phyloP scores from a whole-genome alignment of 2,888 invertebrate species.

The Diloba caeruleocephala region DNA sequence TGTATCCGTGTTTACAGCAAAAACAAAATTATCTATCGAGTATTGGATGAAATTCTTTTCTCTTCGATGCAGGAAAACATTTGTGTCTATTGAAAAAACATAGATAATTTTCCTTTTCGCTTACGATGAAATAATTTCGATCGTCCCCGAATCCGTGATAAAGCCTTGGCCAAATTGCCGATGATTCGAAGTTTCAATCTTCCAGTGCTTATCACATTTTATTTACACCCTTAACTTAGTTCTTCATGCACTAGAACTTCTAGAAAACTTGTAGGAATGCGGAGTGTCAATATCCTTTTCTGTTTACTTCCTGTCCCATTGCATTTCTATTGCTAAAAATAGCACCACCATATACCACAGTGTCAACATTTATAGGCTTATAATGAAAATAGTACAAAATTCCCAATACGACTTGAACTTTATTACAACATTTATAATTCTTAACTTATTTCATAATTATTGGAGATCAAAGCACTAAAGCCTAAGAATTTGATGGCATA shows the following conservation, averaged over 20 bases:
- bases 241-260: slow-evolving; percentile 6
- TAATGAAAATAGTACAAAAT: slow-evolving; percentile 26
- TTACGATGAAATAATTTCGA: no score
- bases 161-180: not conserved
- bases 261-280: not conserved
- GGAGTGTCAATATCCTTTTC: no score
- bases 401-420: slow-evolving; percentile 40
- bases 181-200: not conserved
- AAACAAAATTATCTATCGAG: no score
- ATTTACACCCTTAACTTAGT: not conserved
- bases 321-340: slow-evolving; percentile 3
- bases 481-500: slow-evolving; percentile 41
- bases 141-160: not conserved
- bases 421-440: slow-evolving; percentile 49
- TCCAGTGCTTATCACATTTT: not conserved
- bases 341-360: slow-evolving; percentile 29
- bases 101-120: no score
- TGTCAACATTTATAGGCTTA: slow-evolving; percentile 11
- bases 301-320: not conserved
- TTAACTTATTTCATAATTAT: slow-evolving; percentile 50
- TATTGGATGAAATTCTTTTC: no score
- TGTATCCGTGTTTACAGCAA: no score
- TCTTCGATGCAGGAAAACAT: no score
- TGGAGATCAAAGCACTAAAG: slow-evolving; percentile 43
- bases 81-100: no score